Evolutionary conservation across 2,888 invertebrate genomes (phyloP), one percentile per base, ranked within the genome.

Genomic region (Lacanobia wlatinum): DNA sequence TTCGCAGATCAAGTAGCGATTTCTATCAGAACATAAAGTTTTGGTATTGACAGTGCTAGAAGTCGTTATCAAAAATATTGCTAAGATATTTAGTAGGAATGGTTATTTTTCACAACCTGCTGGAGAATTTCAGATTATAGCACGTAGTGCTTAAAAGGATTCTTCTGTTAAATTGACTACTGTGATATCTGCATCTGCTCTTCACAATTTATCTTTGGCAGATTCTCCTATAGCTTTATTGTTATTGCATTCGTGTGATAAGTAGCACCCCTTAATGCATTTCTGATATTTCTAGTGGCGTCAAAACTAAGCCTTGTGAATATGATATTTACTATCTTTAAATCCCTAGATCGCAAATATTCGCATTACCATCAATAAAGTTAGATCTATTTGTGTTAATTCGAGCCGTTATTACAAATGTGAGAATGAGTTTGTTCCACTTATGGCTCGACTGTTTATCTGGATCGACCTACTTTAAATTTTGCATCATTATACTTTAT

Each of bases 241-340:
- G 58, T 73, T 82, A 82, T 80, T 69, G 43, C 56, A 9, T 34
- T 55, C 18, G 7, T 53, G 53, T 43, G 73, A 80, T 73, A 78
- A 73, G 69, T 56, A 55, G 55, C 72, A 69, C n/a, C 48, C 69
- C 38, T 78, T 81, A 73, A 78, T 82, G 80, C 78, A 73, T 82
- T 70, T 61, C 58, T 67, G 63, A 73, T 80, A 69, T 59, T 81
- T 53, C 21, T 50, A 48, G 14, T 50, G 50, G 38, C 60, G 48
- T 67, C 34, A 50, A 80, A 68, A 64, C 56, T 64, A 67, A 70
- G 50, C 62, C 59, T 62, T 61, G 53, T 43, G 21, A 71, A 81
- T 77, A 67, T 70, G 28, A 69, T 81, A 58, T 77, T 77, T 80
- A 68, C 76, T 73, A 64, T 67, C 77, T 69, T 81, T 55, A 64